A percentile compares a stretch with the other conserved stretches of the same genome.
phyloP scores from a whole-genome alignment of 2,113 vertebrate genomes.

The Microtus ochrogaster region DNA sequence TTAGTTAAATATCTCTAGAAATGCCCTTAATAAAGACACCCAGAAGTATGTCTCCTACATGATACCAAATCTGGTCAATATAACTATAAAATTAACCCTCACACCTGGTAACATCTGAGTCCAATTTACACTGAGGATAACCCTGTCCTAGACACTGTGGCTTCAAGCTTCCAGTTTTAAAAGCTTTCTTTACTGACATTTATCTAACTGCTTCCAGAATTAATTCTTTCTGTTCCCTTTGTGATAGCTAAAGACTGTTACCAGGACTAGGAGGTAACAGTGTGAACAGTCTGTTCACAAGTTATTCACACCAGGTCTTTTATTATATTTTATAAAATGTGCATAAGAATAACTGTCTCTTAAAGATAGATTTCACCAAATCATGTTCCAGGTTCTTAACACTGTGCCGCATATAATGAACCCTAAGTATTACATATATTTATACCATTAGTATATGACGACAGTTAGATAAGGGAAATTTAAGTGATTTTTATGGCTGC shows the following conservation, averaged over 20 bases:
- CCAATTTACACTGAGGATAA: neutral
- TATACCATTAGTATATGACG: neutral
- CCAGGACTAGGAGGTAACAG: neutral
- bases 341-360: neutral
- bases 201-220: neutral
- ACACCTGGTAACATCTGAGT: neutral
- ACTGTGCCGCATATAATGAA: neutral
- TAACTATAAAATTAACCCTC: neutral
- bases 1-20: neutral
- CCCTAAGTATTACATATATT: neutral
- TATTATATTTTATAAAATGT: neutral
- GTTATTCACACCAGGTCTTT: neutral
- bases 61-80: neutral
- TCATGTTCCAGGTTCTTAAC: neutral
- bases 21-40: neutral
- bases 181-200: slow-evolving; percentile 30
- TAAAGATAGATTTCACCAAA: neutral
- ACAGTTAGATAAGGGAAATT: neutral
- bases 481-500: neutral
- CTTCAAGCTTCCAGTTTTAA: neutral
- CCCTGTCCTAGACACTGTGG: neutral
- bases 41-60: neutral
- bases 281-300: neutral
- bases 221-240: slow-evolving; percentile 3
- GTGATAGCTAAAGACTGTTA: neutral